Evolutionary conservation across 2,888 invertebrate species (phyloP), one percentile per base, ranked within the genome.

Genomic region (Drosophila neotestacea): DNA sequence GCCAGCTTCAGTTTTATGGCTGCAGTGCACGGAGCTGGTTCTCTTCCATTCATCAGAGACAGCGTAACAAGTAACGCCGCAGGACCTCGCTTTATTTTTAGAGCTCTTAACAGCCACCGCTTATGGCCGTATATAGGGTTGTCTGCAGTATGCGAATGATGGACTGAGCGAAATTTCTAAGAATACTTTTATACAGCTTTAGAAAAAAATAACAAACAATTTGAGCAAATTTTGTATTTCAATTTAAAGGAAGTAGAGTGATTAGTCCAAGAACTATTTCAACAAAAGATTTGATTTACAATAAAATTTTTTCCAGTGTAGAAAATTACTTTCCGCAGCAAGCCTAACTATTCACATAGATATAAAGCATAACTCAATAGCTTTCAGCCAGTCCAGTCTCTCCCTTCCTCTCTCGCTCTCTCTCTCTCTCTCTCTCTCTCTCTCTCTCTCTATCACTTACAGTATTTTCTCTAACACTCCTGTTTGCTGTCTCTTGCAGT

Each of bases 401-500:
- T 27, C 22, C 0, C 52, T 44, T 27, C 39, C 42, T 16, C 10
- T 11, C 46, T n/a, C 22, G 13, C 6, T 34, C 16, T 30, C 4
- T 16, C 16, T 16, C 16, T n/a, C n/a, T n/a, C n/a, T n/a, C n/a
- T n/a, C n/a, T 39, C n/a, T 22, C 4, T 51, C 60, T 34, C 27
- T 34, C 44, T 22, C 22, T 27, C 16, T 30, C 4, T 22, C 22
- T 22, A 22, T 39, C 16, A 22, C 4, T 51, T 58, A 32, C 27
- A 30, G 50, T 22, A n/a, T 22, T 46, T 27, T 6, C 54, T 34
- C 36, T 46, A 51, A 36, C 44, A n/a, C 50, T 62, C 32, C 41
- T 60, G 28, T 62, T 75, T 61, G 61, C 79, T 76, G 76, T 73
- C 65, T 81, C 47, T 81, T 91, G 52, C 92, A 97, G 97, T 85